Conservation (phyloP, 2,797 vertebrate genomes). For the Cossypha heuglini region DNA sequence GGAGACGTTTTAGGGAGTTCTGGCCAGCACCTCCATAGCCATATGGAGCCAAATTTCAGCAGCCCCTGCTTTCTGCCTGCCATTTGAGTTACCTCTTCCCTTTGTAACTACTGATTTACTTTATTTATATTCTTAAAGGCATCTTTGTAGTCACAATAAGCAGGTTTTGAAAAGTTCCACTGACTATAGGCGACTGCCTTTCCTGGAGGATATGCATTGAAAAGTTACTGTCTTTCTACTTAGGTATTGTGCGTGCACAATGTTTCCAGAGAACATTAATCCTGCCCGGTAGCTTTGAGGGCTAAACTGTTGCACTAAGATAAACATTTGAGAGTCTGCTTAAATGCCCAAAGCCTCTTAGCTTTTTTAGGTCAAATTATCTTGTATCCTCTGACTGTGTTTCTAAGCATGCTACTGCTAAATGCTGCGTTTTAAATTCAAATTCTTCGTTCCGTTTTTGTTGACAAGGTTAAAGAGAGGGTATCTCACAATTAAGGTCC, state of each 20-base stretch:
- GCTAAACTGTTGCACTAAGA: conserved; percentile 7
- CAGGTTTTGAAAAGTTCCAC: neutral
- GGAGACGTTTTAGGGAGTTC: neutral
- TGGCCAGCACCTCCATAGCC: neutral
- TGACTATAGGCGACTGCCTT: neutral
- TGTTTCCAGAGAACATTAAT: neutral
- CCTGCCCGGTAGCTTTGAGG: neutral
- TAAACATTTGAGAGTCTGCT: conserved; percentile 16
- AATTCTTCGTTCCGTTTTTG: neutral
- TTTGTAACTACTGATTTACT: neutral
- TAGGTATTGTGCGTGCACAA: neutral
- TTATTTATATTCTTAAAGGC: neutral
- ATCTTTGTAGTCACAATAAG: neutral
- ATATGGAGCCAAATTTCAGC: neutral
- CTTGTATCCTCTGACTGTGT: neutral
- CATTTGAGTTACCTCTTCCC: neutral
- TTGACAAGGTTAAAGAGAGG: neutral
- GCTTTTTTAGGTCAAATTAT: conserved; percentile 51
- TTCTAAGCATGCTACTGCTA: neutral
- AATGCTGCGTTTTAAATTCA: neutral
- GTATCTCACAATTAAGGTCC: neutral
- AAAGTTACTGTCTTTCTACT: neutral
- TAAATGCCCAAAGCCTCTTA: conserved; percentile 53
- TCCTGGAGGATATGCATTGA: neutral
- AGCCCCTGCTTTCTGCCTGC: neutral